phyloP scores from a whole-genome alignment of 2,113 vertebrate genomes.

The Ictalurus furcatus region DNA sequence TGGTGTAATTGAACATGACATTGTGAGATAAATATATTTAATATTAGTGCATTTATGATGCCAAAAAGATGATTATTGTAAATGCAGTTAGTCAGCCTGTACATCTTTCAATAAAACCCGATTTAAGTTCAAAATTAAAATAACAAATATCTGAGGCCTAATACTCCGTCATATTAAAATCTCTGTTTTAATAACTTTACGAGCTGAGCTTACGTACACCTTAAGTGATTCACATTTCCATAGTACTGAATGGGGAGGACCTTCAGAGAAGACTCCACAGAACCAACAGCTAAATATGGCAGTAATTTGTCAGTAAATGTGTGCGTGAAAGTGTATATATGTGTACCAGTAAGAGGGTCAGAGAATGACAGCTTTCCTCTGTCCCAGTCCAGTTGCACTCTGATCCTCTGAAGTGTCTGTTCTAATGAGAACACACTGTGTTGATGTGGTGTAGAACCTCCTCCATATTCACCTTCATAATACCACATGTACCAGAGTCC shows the following conservation, averaged over 20 bases:
- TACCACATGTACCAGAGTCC: background rate
- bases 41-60: background rate
- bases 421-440: background rate
- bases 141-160: background rate
- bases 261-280: background rate
- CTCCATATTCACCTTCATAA: constrained; percentile 9
- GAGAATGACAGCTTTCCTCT: background rate
- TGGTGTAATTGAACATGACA: background rate
- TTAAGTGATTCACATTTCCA: background rate
- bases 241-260: background rate
- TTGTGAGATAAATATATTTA: background rate
- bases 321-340: background rate
- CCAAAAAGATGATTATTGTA: background rate
- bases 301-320: constrained; percentile 4
- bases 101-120: background rate
- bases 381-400: constrained; percentile 20
- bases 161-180: background rate
- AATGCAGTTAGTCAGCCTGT: background rate
- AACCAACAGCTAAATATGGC: constrained; percentile 7
- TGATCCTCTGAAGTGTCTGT: background rate
- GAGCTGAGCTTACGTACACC: background rate
- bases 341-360: background rate
- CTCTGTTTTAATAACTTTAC: background rate
- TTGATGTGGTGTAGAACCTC: background rate
- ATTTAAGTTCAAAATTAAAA: background rate